Percentiles rank a stretch among this genome's conserved stretches.
Evolutionary conservation across 2,113 vertebrate genomes (phyloP).

Genomic region (Scatophagus argus): DNA sequence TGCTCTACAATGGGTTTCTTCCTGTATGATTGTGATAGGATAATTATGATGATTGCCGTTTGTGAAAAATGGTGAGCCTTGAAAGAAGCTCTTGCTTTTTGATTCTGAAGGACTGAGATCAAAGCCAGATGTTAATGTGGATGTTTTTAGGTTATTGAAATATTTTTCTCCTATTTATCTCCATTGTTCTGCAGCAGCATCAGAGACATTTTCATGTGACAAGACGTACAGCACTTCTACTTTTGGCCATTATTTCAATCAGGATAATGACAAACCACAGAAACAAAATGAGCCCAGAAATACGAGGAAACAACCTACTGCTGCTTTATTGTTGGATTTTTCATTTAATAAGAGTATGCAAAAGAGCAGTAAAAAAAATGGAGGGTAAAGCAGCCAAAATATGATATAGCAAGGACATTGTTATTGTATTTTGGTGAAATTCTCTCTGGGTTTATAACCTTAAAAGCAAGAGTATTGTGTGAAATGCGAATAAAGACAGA

Average conservation of each 20-base stretch:
- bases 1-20: conserved; percentile 8
- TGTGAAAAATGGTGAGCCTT: conserved; percentile 12
- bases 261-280: neutral
- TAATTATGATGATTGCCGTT: conserved; percentile 27
- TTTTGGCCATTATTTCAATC: conserved; percentile 25
- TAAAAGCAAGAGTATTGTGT: too few relatives aligned
- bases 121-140: conserved; percentile 20
- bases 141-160: conserved; percentile 28
- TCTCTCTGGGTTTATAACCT: too few relatives aligned
- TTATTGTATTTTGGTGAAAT: neutral
- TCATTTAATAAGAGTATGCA: too few relatives aligned
- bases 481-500: too few relatives aligned
- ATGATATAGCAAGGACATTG: neutral
- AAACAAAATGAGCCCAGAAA: neutral
- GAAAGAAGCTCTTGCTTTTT: conserved; percentile 19
- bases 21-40: conserved; percentile 34
- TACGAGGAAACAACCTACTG: neutral
- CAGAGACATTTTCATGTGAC: neutral
- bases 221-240: neutral
- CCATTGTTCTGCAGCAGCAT: neutral
- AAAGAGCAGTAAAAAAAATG: neutral
- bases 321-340: neutral
- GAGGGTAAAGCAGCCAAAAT: neutral
- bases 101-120: conserved; percentile 14
- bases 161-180: neutral